Evolutionary conservation across 2,888 invertebrate genomes (phyloP).

Genomic region (Rhingia rostrata): DNA sequence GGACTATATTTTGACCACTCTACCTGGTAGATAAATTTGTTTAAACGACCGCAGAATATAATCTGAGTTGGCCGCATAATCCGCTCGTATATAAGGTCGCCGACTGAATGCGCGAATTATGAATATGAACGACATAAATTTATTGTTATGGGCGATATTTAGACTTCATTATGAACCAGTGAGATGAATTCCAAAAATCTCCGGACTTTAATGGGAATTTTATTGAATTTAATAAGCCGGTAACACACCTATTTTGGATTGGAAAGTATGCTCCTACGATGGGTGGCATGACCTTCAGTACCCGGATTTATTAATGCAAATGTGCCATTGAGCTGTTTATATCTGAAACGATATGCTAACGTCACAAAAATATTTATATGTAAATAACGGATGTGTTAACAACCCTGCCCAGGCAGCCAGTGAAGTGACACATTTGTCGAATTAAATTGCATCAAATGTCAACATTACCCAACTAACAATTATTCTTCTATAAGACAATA

Average conservation of each 20-base stretch:
- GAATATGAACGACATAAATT: conserved; percentile 71
- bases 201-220: conserved; percentile 64
- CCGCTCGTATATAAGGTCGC: conserved; percentile 61
- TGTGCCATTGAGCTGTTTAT: no score
- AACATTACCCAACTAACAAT: no score
- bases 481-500: no score
- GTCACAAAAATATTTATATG: no score
- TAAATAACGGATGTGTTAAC: no score
- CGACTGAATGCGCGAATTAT: conserved; percentile 67
- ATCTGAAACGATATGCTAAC: no score
- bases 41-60: conserved; percentile 45
- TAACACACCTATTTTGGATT: conserved; percentile 46
- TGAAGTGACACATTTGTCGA: no score
- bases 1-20: conserved; percentile 63
- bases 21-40: conserved; percentile 32
- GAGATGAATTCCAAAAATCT: conserved; percentile 63
- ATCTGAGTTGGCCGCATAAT: conserved; percentile 32
- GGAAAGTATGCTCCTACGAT: neutral
- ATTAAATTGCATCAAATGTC: no score
- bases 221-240: conserved; percentile 72
- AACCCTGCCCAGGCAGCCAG: no score
- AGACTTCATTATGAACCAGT: conserved; percentile 66
- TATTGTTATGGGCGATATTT: conserved; percentile 69
- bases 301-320: no score
- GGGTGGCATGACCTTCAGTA: no score